These are phyloP conservation scores for Erpobdella octoculata DNA, from an alignment of 2,888 invertebrate genomes.

Conservation along the genomic window DNA sequence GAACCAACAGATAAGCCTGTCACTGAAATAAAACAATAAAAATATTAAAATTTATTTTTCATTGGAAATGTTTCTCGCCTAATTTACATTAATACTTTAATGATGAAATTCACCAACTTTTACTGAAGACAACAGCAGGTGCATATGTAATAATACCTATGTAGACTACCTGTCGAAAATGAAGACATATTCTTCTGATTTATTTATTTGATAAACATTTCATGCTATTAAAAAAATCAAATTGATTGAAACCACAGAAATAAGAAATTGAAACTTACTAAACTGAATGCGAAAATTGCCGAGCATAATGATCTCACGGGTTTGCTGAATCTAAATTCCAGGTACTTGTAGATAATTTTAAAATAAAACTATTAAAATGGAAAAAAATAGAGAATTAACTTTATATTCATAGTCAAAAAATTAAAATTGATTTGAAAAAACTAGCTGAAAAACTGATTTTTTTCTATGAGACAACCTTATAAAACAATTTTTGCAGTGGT, in stretches of 20 bases:
- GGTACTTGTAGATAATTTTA: conserved; percentile 71
- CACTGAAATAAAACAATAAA: neutral
- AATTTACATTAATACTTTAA: neutral
- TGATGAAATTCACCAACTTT: conserved; percentile 49
- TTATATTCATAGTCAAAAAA: too few relatives aligned
- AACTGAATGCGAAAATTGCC: conserved; percentile 74
- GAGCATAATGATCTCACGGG: conserved; percentile 70
- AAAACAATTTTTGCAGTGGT: too few relatives aligned
- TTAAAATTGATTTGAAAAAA: too few relatives aligned
- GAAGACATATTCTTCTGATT: neutral
- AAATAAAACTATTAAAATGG: neutral
- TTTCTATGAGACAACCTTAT: too few relatives aligned
- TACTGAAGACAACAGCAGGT: conserved; percentile 70
- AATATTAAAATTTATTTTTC: neutral
- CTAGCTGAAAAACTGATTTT: too few relatives aligned
- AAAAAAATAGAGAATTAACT: neutral
- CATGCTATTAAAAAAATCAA: neutral
- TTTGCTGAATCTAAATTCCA: conserved; percentile 76
- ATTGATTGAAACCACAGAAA: neutral
- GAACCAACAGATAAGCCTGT: neutral
- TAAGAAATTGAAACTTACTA: conserved; percentile 59
- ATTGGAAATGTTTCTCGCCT: neutral
- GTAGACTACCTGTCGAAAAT: conserved; percentile 48
- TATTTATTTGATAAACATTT: neutral
- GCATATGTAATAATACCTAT: conserved; percentile 77